Evolutionary conservation across 2,888 invertebrate species (phyloP).

Genomic region (Drosophila hamatofila): DNA sequence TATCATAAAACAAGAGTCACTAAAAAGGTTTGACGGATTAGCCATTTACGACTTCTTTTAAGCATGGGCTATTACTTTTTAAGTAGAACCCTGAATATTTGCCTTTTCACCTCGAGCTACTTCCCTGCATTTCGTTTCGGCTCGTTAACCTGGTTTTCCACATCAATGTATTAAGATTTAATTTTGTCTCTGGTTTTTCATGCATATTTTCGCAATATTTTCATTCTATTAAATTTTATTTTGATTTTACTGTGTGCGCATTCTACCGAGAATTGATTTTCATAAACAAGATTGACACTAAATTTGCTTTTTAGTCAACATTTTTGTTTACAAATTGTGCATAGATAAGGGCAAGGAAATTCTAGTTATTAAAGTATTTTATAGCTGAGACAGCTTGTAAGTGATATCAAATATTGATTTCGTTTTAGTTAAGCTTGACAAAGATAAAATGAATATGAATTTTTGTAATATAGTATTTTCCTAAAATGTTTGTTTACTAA

Average conservation of each 20-base stretch:
- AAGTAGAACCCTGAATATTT: neutral
- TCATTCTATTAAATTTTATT: neutral
- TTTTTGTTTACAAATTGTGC: neutral
- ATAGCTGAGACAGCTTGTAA: neutral
- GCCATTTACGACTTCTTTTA: neutral
- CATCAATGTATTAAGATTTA: neutral
- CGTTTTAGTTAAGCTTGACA: neutral
- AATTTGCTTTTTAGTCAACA: neutral
- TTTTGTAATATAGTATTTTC: neutral
- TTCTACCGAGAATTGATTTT: neutral
- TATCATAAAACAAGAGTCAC: too few relatives aligned
- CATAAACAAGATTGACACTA: neutral
- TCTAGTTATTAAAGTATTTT: neutral
- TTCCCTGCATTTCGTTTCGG: neutral
- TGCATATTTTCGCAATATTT: neutral
- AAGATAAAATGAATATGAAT: neutral
- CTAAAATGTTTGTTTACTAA: conserved; percentile 7
- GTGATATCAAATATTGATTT: neutral
- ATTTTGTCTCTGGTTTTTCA: neutral
- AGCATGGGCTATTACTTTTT: neutral
- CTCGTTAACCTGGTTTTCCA: neutral
- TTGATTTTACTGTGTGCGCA: neutral
- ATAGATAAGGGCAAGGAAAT: neutral
- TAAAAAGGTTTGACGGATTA: neutral
- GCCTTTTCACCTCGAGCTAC: neutral